phyloP scores from a whole-genome alignment of 2,888 invertebrate species.

The Dromius quadrimaculatus region DNA sequence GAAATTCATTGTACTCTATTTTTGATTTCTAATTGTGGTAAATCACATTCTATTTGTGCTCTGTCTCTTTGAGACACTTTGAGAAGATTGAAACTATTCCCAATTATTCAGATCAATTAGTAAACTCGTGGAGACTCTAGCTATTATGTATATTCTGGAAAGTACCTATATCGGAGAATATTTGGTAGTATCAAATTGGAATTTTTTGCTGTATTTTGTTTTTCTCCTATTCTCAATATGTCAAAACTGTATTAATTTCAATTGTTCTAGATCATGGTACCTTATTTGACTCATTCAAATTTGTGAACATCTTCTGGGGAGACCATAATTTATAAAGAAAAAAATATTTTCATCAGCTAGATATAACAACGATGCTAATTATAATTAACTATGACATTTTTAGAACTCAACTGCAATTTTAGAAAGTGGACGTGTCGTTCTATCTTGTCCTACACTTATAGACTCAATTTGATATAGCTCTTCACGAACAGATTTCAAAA shows the following conservation, averaged over 20 bases:
- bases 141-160: too few relatives aligned
- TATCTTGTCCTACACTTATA: neutral
- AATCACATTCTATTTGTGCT: too few relatives aligned
- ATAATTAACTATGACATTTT: conserved; percentile 34
- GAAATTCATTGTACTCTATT: too few relatives aligned
- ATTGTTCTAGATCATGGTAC: neutral
- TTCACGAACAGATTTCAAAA: conserved; percentile 32
- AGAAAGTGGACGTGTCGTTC: conserved; percentile 7
- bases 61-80: too few relatives aligned
- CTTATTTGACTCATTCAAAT: conserved; percentile 1
- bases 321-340: neutral
- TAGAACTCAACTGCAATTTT: conserved; percentile 43
- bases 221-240: neutral
- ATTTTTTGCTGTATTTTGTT: too few relatives aligned
- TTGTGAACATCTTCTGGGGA: neutral
- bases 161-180: too few relatives aligned
- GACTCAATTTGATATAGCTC: neutral
- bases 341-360: conserved; percentile 14
- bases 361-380: conserved; percentile 43
- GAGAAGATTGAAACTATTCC: too few relatives aligned
- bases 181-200: too few relatives aligned
- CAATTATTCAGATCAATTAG: too few relatives aligned
- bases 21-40: too few relatives aligned
- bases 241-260: neutral
- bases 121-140: too few relatives aligned